These are phyloP conservation scores for Tichodroma muraria DNA, from an alignment of 2,113 vertebrate genomes.

Conservation along the genomic window DNA sequence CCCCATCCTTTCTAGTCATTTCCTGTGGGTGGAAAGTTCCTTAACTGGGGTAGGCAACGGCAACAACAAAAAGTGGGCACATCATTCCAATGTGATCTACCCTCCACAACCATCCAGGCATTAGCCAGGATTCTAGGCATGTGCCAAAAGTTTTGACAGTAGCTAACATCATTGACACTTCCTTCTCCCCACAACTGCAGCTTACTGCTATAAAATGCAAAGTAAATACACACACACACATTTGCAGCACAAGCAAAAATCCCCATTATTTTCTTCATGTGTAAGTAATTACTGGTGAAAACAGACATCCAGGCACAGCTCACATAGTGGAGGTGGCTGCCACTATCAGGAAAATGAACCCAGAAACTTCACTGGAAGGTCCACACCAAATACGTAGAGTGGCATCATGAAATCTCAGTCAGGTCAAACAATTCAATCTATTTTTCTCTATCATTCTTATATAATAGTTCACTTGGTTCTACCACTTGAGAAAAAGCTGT, in stretches of 20 bases:
- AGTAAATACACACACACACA: neutral
- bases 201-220: neutral
- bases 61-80: neutral
- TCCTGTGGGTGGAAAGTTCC: neutral
- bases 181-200: neutral
- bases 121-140: neutral
- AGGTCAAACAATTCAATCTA: neutral
- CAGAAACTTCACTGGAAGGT: neutral
- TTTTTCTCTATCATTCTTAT: neutral
- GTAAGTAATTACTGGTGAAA: neutral
- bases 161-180: neutral
- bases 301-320: neutral
- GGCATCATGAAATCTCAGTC: neutral
- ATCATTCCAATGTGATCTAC: neutral
- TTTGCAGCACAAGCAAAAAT: neutral
- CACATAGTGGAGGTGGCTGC: neutral
- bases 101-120: rapidly evolving
- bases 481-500: neutral
- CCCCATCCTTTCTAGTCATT: neutral
- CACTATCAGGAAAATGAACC: neutral
- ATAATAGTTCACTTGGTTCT: neutral
- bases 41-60: neutral
- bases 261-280: neutral
- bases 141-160: neutral
- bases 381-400: neutral